Evolutionary conservation across 2,888 invertebrate species (phyloP), one percentile per base, ranked within the genome.

Genomic region (Gnatocerus cornutus): DNA sequence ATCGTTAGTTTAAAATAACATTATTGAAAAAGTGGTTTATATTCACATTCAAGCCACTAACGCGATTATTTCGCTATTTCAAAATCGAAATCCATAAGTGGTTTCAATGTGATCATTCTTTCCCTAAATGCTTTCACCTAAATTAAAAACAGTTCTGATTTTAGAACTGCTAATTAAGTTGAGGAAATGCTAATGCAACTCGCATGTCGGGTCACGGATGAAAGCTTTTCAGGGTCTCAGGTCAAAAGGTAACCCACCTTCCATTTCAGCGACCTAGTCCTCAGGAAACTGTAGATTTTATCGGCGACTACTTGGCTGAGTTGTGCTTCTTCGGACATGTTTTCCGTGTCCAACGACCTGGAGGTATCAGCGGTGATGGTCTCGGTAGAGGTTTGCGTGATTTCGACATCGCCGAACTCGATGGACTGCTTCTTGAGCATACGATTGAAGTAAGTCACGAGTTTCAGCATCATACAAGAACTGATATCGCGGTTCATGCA

Each of bases 391-490:
- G 84, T 93, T 82, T 92, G 90, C 9, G 91, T 90, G 74, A 95
- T 91, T 86, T 93, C 91, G 68, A 94, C 86, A 77, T 93, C 92
- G 48, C 91, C 91, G 48, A 95, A 85, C 78, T 93, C 93, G 79
- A 95, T 89, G 56, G 92, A 90, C 0, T 93, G 91, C 74, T 94
- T 94, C 82, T 94, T 91, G 80, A 94, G 87, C 85, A 94, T 88
- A 72, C 91, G 88, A 85, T 95, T 94, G 85, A 94, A 93, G 82
- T 94, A 94, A 12, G 92, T 91, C 39, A 94, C 91, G 76, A 94
- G 84, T 84, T 94, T 95, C 13, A 93, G 87, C 88, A 94, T 94
- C 81, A 93, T 91, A 82, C 95, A 95, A 6, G 94, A 92, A 37
- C 93, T 92, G 48, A 93, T 89, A 78, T 95, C 94, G 61, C 91